Percentiles rank a stretch among this genome's conserved stretches.
These are phyloP conservation scores for Stenopsyche tienmushanensis DNA, from an alignment of 1,140 invertebrate genomes.

Conservation along the genomic window DNA sequence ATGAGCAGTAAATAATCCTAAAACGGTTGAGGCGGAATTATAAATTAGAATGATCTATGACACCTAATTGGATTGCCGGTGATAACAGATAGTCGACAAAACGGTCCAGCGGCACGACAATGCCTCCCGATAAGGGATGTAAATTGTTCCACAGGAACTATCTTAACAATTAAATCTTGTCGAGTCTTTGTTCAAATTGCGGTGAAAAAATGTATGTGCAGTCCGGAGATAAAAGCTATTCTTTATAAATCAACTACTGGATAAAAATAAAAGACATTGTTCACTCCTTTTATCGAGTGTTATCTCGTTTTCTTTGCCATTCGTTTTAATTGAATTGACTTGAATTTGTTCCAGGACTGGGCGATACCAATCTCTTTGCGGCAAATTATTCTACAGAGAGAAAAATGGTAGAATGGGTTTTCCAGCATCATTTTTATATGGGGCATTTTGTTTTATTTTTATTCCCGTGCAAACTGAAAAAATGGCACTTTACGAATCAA, in stretches of 20 bases:
- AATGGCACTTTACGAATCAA: no score
- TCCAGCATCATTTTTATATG: no score
- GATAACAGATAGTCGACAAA: constrained; percentile 12
- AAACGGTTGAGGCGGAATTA: no score
- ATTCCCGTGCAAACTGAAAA: no score
- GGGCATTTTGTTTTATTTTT: no score
- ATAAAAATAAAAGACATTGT: constrained; percentile 36
- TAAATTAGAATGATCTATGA: no score
- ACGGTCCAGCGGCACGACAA: constrained; percentile 1
- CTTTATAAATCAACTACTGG: constrained; percentile 8
- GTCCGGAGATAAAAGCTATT: constrained; percentile 22
- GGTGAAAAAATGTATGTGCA: neutral
- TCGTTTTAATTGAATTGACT: constrained; percentile 37
- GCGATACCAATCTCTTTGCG: constrained; percentile 33
- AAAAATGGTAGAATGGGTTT: neutral
- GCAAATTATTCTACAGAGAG: constrained; percentile 4
- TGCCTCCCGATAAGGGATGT: constrained; percentile 19
- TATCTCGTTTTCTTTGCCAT: constrained; percentile 28
- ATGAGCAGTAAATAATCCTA: no score
- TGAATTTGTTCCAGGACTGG: constrained; percentile 21
- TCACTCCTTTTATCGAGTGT: constrained; percentile 34
- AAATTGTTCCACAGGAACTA: constrained; percentile 22
- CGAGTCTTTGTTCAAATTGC: constrained; percentile 1
- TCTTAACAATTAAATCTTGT: constrained; percentile 24
- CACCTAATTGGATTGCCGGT: constrained; percentile 12